phyloP scores from a whole-genome alignment of 2,797 vertebrate genomes.

The Sebastes itinus region DNA sequence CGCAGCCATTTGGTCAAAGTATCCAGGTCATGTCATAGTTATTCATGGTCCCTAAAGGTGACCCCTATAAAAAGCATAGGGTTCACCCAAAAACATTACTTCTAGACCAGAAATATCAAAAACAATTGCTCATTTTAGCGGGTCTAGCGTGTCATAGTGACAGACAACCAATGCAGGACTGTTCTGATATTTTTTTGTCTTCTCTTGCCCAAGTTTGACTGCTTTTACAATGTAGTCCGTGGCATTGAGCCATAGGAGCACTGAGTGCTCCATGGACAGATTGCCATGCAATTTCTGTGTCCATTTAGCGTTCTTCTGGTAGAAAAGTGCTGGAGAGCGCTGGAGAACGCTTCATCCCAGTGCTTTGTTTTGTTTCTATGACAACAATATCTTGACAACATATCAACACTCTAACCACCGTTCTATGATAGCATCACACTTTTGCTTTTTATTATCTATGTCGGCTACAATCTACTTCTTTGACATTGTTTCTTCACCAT shows the following conservation, averaged over 20 bases:
- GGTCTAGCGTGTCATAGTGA: not conserved
- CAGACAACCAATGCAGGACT: not conserved
- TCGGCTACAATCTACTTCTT: not conserved
- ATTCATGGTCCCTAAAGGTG: not conserved
- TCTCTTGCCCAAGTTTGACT: not conserved
- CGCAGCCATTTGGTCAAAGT: not conserved
- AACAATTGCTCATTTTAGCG: not conserved
- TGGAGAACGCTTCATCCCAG: not conserved
- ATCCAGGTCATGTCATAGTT: not conserved
- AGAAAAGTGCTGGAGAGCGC: too few relatives aligned
- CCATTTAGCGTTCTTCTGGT: too few relatives aligned
- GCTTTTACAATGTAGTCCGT: not conserved
- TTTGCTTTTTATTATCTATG: not conserved
- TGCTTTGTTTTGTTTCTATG: not conserved
- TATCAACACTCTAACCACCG: not conserved
- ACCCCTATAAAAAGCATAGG: too few relatives aligned
- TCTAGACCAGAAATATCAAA: not conserved
- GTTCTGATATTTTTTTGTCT: not conserved
- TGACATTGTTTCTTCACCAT: not conserved
- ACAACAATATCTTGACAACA: not conserved
- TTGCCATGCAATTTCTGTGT: too few relatives aligned
- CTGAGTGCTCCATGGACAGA: too few relatives aligned
- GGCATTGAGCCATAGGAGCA: not conserved
- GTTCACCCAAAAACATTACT: not conserved
- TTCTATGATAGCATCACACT: not conserved